Percentiles rank a stretch among this genome's conserved stretches.
Conservation (phyloP, 2,113 vertebrate species). For the Climacteris rufus region DNA sequence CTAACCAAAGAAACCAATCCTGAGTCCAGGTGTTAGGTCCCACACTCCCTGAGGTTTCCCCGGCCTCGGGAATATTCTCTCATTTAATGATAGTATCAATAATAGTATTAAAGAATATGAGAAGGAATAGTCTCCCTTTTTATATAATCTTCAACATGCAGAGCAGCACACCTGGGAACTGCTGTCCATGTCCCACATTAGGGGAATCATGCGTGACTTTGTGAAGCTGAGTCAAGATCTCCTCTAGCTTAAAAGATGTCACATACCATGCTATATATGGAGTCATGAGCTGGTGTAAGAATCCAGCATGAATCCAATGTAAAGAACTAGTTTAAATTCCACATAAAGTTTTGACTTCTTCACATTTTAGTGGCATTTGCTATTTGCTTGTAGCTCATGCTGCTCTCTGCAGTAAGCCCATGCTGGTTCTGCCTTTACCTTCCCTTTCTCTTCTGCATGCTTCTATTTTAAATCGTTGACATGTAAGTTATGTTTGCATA, state of each 20-base stretch:
- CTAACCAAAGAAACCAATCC: background rate
- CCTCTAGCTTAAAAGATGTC: background rate
- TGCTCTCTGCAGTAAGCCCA: background rate
- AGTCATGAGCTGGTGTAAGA: background rate
- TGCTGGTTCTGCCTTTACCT: background rate
- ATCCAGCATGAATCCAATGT: background rate
- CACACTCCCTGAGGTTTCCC: background rate
- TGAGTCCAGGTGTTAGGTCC: background rate
- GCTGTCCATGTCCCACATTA: background rate
- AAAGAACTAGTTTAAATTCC: background rate
- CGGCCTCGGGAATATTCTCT: background rate
- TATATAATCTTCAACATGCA: background rate
- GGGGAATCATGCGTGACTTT: background rate
- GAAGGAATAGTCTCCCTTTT: background rate
- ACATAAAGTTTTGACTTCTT: background rate
- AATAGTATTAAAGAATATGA: background rate
- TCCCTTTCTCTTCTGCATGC: background rate
- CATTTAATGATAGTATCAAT: slow-evolving; percentile 21
- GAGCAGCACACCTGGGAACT: background rate
- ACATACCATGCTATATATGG: background rate
- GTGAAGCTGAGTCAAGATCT: background rate
- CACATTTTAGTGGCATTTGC: background rate
- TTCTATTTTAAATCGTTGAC: background rate
- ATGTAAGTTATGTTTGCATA: background rate
- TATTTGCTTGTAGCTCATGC: background rate